Percentiles rank a stretch among this genome's conserved stretches.
Conservation (phyloP, 2,113 vertebrate genomes). For the Egretta garzetta region DNA sequence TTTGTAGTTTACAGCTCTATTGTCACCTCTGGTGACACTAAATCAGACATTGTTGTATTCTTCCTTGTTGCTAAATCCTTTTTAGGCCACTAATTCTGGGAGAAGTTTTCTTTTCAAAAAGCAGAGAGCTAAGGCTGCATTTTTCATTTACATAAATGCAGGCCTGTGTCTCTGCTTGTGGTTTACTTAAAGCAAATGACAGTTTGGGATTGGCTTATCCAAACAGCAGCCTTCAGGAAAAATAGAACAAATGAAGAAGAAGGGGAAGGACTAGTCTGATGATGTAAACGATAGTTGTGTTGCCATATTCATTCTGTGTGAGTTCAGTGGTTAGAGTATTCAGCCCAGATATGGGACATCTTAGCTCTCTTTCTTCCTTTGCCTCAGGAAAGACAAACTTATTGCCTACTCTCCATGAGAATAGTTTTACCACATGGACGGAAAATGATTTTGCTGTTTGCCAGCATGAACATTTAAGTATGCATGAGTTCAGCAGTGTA, state of each 20-base stretch:
- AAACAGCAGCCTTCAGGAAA: background rate
- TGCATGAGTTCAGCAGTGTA: background rate
- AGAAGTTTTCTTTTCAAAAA: background rate
- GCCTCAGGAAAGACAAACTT: background rate
- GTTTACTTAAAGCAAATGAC: background rate
- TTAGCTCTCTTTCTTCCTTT: background rate
- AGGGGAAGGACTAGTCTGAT: background rate
- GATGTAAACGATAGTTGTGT: background rate
- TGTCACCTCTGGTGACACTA: slow-evolving; percentile 9
- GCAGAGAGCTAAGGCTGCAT: background rate
- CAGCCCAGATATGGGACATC: background rate
- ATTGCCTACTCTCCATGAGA: background rate
- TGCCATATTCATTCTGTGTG: background rate
- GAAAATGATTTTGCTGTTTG: background rate
- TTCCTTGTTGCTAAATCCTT: background rate
- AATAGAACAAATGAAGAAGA: background rate
- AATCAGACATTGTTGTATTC: background rate
- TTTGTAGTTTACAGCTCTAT: slow-evolving; percentile 31
- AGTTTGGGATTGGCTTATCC: background rate
- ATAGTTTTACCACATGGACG: background rate
- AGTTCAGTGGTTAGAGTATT: background rate
- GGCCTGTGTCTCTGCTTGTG: background rate
- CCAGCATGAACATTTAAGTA: background rate
- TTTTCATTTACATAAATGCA: background rate
- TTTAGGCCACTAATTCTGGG: background rate